Evolutionary conservation across 2,888 invertebrate genomes (phyloP), one percentile per base, ranked within the genome.

Genomic region (Drosophila kanekoi): DNA sequence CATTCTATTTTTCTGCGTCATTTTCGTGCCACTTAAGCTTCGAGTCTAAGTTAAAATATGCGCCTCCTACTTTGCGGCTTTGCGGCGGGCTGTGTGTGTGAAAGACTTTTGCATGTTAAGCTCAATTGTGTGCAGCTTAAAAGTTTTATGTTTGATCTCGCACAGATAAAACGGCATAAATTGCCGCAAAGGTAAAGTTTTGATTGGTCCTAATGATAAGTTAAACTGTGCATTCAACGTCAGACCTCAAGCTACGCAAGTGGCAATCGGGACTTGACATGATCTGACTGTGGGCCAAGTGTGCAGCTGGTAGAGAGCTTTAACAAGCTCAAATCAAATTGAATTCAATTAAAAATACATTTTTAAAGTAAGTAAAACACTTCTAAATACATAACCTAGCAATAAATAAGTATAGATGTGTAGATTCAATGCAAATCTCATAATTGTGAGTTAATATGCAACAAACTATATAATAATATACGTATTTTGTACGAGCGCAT

Each of bases 131-230:
- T 51, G 82, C 60, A 71, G 89, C 83, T 83, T 83, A 83, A 89
- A 89, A 83, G 87, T 87, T 83, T 67, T 54, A 79, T 72, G 89
- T 87, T 81, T 89, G 89, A 83, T 89, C 87, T 84, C 68, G 68
- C 63, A 58, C 77, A 62, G 89, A 89, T 89, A 89, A 81, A 70
- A 57, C 48, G 81, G 60, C 89, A 89, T 84, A 89, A 83, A 87
- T 83, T 87, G 78, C 45, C 69, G 78, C 73, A 57, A 74, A 87
- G 83, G 87, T 78, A 89, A 83, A 87, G 87, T 83, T 83, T 77
- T 74, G 89, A 89, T 89, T 84, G 87, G 49, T 48, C 65, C 56
- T 63, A 84, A 81, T 70, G 89, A 87, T 89, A 89, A 81, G 72
- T 74, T 89, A 63, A 83, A 77, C 81, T 77, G 74, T 61, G 70